Evolutionary conservation across 2,888 invertebrate genomes (phyloP), one percentile per base, ranked within the genome.

Genomic region (Ophion ventricosus): DNA sequence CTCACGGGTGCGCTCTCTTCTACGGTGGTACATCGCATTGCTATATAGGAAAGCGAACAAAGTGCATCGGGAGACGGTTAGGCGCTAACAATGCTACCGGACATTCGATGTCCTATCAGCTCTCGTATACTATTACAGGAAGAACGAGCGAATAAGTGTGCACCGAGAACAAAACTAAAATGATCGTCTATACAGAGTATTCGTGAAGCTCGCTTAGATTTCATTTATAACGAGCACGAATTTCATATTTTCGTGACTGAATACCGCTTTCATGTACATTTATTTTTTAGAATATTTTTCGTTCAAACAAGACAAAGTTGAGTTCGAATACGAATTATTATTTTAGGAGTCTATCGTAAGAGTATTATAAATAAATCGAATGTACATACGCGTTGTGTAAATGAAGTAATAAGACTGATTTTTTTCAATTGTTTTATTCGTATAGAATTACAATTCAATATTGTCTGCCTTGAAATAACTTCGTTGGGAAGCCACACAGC

Each of bases 11-110:
- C 26, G 69, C 29, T 59, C 78, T 74, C 82, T 57, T 78, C 74
- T n/a, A 61, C 26, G 59, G 43, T 69, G 59, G 67, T 70, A 70
- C 69, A 69, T 84, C 59, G 83, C 88, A 90, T 90, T 90, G 87
- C 89, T 88, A 54, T 78, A 69, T 70, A 87, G 82, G 88, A 89
- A 89, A 90, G 88, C 87, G 88, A 90, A 88, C 89, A 88, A 88
- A 90, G 87, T 89, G 84, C 82, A 77, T 82, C 86, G 73, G 29
- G 77, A 78, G 69, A 63, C 73, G 86, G 87, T 87, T 87, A 85
- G 86, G 87, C 88, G 89, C 87, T 88, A 90, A 90, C 89, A 89
- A 89, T 90, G 87, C 87, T 87, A 73, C 76, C 77, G 83, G 80
- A 80, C 80, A 80, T 77, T 80, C 80, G 83, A 80, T 84, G 83